A percentile compares a stretch with the other conserved stretches of the same genome.
These are phyloP conservation scores for Numenius arquata DNA, from an alignment of 2,113 vertebrate species.

Conservation along the genomic window DNA sequence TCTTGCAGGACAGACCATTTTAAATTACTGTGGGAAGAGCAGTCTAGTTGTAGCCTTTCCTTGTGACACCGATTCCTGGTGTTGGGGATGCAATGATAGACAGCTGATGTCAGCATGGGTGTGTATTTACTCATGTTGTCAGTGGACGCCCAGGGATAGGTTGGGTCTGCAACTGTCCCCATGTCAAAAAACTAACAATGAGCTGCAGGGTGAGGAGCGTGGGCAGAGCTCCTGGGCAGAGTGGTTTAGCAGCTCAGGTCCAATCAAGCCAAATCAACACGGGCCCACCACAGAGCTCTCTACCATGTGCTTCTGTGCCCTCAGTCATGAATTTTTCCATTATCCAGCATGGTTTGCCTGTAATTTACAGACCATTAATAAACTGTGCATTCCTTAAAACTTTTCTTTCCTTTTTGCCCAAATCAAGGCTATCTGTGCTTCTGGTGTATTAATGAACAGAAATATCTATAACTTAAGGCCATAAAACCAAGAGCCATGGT, in stretches of 20 bases:
- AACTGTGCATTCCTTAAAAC: neutral
- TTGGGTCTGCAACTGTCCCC: neutral
- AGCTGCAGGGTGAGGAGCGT: neutral
- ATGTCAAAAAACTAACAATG: neutral
- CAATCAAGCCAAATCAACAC: neutral
- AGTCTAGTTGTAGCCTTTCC: neutral
- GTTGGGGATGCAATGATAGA: neutral
- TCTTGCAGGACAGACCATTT: neutral
- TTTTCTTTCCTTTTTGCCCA: neutral
- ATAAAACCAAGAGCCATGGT: neutral
- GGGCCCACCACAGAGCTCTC: neutral
- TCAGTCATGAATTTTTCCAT: neutral
- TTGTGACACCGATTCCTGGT: neutral
- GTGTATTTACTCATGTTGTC: neutral
- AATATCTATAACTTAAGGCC: neutral
- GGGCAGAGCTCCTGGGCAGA: neutral
- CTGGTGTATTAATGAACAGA: neutral
- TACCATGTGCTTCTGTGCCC: neutral
- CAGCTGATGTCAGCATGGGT: neutral
- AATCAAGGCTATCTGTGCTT: neutral
- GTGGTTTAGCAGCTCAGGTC: neutral
- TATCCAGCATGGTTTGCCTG: neutral
- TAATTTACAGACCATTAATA: neutral
- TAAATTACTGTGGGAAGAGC: neutral
- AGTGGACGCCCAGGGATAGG: neutral